These are phyloP conservation scores for Xiphophorus birchmanni DNA, from an alignment of 2,797 vertebrate species.

Conservation along the genomic window DNA sequence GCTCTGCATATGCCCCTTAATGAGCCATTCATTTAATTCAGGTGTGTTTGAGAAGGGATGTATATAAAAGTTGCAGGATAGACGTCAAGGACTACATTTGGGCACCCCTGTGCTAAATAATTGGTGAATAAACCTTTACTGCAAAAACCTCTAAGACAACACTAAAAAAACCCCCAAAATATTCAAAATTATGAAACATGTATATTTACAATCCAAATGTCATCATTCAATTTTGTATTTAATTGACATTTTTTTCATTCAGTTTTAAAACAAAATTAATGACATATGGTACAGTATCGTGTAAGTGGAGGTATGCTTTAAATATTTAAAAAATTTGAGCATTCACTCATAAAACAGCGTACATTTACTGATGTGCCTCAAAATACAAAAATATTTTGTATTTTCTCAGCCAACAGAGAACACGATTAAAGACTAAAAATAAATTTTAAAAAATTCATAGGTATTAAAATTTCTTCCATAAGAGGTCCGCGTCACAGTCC, in stretches of 20 bases:
- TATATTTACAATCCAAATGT: not conserved
- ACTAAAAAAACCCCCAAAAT: not conserved
- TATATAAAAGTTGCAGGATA: not conserved
- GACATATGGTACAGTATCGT: not conserved
- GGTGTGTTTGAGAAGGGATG: not conserved
- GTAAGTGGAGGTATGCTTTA: not conserved
- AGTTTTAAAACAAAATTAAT: not conserved
- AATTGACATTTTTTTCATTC: not conserved
- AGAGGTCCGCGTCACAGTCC: constrained; percentile 8
- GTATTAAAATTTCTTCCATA: constrained; percentile 11
- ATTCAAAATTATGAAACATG: not conserved
- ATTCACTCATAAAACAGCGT: constrained; percentile 16
- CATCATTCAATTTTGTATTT: not conserved
- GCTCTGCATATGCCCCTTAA: not conserved
- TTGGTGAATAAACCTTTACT: not conserved
- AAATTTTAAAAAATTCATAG: not conserved
- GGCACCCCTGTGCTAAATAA: not conserved
- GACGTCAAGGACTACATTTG: not conserved
- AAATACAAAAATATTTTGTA: constrained; percentile 37
- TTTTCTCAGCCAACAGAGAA: constrained; percentile 31
- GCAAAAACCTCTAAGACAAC: not conserved
- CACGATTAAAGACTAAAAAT: constrained; percentile 2
- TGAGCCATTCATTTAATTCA: not conserved
- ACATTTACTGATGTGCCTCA: constrained; percentile 49
- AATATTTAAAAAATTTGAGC: not conserved